phyloP scores from a whole-genome alignment of 2,113 vertebrate genomes.

The Eurypyga helias region DNA sequence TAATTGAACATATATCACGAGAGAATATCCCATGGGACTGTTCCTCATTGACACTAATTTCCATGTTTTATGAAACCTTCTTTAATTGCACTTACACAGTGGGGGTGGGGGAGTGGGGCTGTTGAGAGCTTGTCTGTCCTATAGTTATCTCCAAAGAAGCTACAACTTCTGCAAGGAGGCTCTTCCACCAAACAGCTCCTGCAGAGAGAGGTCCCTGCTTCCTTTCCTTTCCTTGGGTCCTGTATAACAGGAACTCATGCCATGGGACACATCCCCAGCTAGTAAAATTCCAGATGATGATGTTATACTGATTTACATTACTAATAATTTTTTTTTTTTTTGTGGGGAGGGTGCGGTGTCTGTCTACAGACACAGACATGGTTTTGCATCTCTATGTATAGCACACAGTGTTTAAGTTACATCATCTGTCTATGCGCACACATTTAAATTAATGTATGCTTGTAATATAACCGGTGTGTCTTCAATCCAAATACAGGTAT shows the following conservation, averaged over 20 bases:
- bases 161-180: background rate
- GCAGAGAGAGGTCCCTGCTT: background rate
- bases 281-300: background rate
- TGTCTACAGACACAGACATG: background rate
- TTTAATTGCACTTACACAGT: background rate
- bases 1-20: background rate
- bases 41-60: background rate
- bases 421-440: background rate
- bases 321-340: background rate
- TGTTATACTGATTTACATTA: background rate
- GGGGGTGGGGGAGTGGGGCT: no score
- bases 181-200: background rate
- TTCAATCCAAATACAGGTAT: background rate
- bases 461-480: background rate
- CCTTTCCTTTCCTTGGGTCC: background rate
- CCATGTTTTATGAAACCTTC: background rate
- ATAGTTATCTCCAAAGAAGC: background rate
- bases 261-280: background rate
- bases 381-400: background rate
- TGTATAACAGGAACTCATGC: background rate
- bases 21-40: background rate
- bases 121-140: background rate
- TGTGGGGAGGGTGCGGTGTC: rapidly evolving
- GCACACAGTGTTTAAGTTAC: background rate
- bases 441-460: background rate